Evolutionary conservation across 2,797 vertebrate genomes (phyloP), one percentile per base, ranked within the genome.

Genomic region (Arctocebus calabarensis): DNA sequence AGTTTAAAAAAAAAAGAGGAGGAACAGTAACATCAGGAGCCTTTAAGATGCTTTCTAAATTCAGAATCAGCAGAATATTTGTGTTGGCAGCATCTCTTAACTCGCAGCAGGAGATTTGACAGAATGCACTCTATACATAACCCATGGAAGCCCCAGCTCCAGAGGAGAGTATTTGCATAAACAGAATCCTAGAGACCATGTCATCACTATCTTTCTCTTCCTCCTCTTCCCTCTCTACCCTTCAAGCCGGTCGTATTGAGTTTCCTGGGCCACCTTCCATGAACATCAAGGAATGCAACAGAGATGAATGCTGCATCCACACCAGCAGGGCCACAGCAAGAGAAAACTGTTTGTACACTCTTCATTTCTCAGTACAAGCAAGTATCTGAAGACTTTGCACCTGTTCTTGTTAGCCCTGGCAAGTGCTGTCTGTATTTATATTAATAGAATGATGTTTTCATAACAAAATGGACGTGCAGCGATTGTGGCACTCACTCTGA

Each of bases 371-470:
- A 81, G 97, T 64, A 71, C 89, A 34, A 78, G 96, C 96, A 97
- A 94, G 94, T 96, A 97, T 97, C 93, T 91, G 29, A 97, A 97
- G 96, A 96, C 95, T 97, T 95, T 96, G 97, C 97, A 98, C 97
- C 97, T 98, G 97, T 97, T 98, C 97, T 95, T 57, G 96, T 97
- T 95, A 97, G 91, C 95, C 87, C 97, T 97, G 97, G 97, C 97
- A 97, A 95, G 93, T 92, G 97, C 87, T 27, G 64, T 40, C 71
- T 92, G 96, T 96, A 96, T 96, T 97, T 97, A 97, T 97, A 97
- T 97, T 98, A 98, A 97, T 97, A 98, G 97, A 98, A 97, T 90
- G 97, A 95, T 98, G 97, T 97, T 98, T 98, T 97, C 97, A 97
- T 97, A 98, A 97, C 96, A 97, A 97, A 98, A 97, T 96, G 89